Base-by-base conservation (phyloP, 2,113 vertebrate species). In the Ceratotherium simum region DNA sequence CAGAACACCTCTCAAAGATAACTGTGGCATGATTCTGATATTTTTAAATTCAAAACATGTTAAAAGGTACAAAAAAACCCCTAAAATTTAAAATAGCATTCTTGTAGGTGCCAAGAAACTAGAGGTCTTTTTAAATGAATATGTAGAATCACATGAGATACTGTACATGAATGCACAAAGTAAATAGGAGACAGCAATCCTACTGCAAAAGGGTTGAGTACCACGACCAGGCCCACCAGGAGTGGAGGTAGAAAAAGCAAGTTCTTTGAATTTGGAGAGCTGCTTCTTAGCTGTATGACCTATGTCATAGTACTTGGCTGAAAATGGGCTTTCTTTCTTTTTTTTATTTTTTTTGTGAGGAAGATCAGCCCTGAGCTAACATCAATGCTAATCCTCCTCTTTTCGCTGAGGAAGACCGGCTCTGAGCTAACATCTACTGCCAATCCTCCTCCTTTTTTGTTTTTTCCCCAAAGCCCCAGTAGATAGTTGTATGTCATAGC, bases 11-110 rank as follows among this genome's bases (percentile, higher is more conserved):
- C 18, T 67, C 31, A 72, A 72, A 95, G 85, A 21, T 65, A 75
- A 67, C 27, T 78, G 3, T 1, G 90, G 39, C 0, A 69, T 58
- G 4, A 20, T 72, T 51, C 62, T 62, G 18, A n/a, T 73, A 64
- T 56, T 94, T 81, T 16, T 92, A 94, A 73, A 64, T 69, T 36
- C 1, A 97, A 94, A 94, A 25, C 73, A 2, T 86, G 33, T 31
- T 90, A 23, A 70, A 56, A 82, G 11, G 3, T 48, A 31, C 0
- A 39, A 42, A n/a, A 27, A 33, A 31, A 42, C 20, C 2, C 11
- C 54, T 48, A 56, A 85, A 27, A 0, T 25, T 92, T 82, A 72
- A 65, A 69, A 67, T 36, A 29, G 2, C 7, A 92, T 70, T 75
- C 2, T 85, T 4, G 42, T 67, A 69, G 54, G 27, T 70, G 17